Base-by-base conservation (phyloP, 2,888 invertebrate species). In the Epirrhoe tristata region DNA sequence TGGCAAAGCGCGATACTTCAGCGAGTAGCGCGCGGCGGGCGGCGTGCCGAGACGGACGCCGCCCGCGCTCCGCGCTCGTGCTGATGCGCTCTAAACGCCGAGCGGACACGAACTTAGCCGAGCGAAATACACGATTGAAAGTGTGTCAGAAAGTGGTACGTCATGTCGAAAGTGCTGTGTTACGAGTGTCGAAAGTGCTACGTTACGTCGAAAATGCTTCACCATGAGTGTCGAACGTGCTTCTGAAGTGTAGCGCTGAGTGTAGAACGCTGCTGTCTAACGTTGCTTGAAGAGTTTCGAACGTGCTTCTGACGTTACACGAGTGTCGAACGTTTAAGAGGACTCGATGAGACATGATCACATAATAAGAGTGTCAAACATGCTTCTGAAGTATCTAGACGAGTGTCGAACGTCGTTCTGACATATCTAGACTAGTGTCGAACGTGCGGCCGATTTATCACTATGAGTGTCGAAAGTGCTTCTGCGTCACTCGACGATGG, bases 1-100 rank as follows among this genome's bases (percentile, higher is more conserved):
- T 66, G 89, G 90, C 80, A 93, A 93, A 77, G 89, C 90, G 81
- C 88, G 88, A 66, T 94, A 94, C 84, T 94, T 81, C 84, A 90
- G 83, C 83, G 93, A 93, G 82, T 92, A 88, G 81, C 52, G 6
- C 36, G 59, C 51, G 53, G 52, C 62, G 32, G 61, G 60, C 59
- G 54, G 51, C 51, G 52, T 39, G 53, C 57, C 57, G 5, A 17
- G 6, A 10, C 36, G 55, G 39, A 12, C 17, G 34, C 24, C 48
- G 54, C 36, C 16, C 43, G 16, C 43, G 54, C 24, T n/a, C 14
- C 48, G 43, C 34, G 34, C 34, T 4, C 39, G 12, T 10, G 10
- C 36, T 3, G 8, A 8, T 8, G 36, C 36, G 10, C 10, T 43
- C 10, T 43, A 12, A 43, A 43, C 39, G 12, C 39, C 5, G 12